phyloP scores from a whole-genome alignment of 2,113 vertebrate species.

The Engraulis encrasicolus region DNA sequence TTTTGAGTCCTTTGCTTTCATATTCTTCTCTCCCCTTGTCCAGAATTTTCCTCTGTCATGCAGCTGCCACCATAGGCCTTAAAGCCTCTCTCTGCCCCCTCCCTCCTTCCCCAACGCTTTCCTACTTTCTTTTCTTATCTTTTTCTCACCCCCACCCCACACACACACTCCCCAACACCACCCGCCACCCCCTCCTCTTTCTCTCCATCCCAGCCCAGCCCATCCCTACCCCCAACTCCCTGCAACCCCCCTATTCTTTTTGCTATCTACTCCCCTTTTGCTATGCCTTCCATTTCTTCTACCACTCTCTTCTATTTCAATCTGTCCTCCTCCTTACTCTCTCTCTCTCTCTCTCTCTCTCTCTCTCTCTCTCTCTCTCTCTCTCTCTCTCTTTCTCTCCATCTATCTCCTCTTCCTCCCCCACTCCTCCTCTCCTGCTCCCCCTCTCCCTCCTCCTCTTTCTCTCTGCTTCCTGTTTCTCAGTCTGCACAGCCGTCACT shows the following conservation, averaged over 20 bases:
- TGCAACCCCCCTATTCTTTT: not conserved
- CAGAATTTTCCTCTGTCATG: constrained; percentile 20
- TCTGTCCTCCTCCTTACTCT: constrained; percentile 17
- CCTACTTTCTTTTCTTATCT: constrained; percentile 61
- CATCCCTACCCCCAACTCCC: constrained; percentile 2
- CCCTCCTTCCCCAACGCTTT: constrained; percentile 41
- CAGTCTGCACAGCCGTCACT: constrained; percentile 87
- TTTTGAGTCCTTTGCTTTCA: constrained; percentile 35
- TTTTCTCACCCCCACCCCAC: constrained; percentile 61
- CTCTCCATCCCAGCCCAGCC: no score
- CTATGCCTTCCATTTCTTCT: constrained; percentile 32
- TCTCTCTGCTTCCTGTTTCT: constrained; percentile 63
- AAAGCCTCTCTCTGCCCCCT: constrained; percentile 52
- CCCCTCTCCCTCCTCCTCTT: constrained; percentile 26
- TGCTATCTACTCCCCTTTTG: constrained; percentile 29
- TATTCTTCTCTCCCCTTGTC: constrained; percentile 21
- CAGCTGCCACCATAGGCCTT: constrained; percentile 36
- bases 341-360: constrained; percentile 28
- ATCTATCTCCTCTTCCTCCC: constrained; percentile 28
- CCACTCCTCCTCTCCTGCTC: constrained; percentile 26
- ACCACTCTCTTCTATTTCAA: constrained; percentile 16
- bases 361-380: constrained; percentile 25
- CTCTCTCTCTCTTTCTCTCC: constrained; percentile 22
- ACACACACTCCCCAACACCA: no score
- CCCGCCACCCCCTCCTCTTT: constrained; percentile 49